Percentiles rank a stretch among this genome's conserved stretches.
phyloP scores from a whole-genome alignment of 2,113 vertebrate genomes.

The Dinomys branickii region DNA sequence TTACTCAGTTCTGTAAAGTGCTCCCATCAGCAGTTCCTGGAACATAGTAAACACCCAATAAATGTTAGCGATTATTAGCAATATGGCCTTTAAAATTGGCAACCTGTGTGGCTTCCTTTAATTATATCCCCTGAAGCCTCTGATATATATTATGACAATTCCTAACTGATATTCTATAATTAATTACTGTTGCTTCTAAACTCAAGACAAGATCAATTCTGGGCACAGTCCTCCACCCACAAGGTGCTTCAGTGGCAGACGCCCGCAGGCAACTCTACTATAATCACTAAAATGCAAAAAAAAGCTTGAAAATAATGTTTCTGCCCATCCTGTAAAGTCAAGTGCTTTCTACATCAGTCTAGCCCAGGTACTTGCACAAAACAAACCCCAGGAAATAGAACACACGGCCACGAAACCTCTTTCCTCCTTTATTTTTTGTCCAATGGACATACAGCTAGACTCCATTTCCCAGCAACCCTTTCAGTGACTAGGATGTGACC shows the following conservation, averaged over 20 bases:
- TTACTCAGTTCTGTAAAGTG: neutral
- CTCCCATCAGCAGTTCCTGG: neutral
- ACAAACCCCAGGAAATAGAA: neutral
- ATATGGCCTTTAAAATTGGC: neutral
- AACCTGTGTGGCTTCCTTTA: neutral
- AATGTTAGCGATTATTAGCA: neutral
- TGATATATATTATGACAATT: neutral
- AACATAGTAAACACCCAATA: neutral
- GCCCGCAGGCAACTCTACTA: neutral
- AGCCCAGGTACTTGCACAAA: neutral
- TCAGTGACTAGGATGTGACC: neutral
- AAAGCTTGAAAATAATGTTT: neutral
- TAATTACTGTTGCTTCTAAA: neutral
- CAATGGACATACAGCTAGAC: neutral
- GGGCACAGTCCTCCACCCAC: neutral
- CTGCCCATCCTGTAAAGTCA: neutral
- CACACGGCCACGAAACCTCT: neutral
- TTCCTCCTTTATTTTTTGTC: neutral
- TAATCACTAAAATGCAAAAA: neutral
- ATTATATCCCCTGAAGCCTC: neutral
- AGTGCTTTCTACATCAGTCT: neutral
- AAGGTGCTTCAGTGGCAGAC: neutral
- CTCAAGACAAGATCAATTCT: neutral
- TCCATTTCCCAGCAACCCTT: neutral
- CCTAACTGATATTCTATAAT: neutral